Percentiles rank a stretch among this genome's conserved stretches.
phyloP scores from a whole-genome alignment of 1,140 invertebrate species.

The Copidosoma floridanum region DNA sequence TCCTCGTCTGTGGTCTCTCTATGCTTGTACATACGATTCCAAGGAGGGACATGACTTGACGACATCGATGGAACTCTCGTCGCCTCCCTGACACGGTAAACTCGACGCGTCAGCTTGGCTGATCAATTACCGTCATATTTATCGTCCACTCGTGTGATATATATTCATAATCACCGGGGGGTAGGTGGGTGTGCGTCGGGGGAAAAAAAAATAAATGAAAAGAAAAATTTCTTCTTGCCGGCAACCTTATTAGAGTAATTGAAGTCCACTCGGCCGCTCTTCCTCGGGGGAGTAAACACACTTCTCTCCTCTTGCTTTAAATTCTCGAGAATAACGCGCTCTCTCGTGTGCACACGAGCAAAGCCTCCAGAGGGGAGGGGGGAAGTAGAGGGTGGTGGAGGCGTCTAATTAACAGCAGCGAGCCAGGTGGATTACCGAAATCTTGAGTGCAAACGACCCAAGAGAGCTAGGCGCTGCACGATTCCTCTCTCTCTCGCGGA shows the following conservation, averaged over 20 bases:
- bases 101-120: neutral
- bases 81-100: neutral
- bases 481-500: too few relatives aligned
- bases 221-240: neutral
- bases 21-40: neutral
- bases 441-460: constrained; percentile 45
- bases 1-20: neutral
- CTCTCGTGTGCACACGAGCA: neutral
- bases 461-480: too few relatives aligned
- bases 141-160: too few relatives aligned
- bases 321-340: constrained; percentile 2
- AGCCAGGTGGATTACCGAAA: constrained; percentile 39
- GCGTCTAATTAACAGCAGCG: constrained; percentile 42
- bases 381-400: constrained; percentile 19
- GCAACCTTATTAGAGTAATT: constrained; percentile 21
- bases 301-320: neutral
- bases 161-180: too few relatives aligned
- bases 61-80: neutral
- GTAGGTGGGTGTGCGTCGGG: too few relatives aligned
- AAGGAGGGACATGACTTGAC: constrained; percentile 17
- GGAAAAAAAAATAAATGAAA: too few relatives aligned
- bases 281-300: neutral
- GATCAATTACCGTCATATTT: too few relatives aligned
- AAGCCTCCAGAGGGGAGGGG: constrained; percentile 13
- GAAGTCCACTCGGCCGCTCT: constrained; percentile 8